These are phyloP conservation scores for Litoditis marina DNA, from an alignment of 2,888 invertebrate genomes.

Conservation along the genomic window DNA sequence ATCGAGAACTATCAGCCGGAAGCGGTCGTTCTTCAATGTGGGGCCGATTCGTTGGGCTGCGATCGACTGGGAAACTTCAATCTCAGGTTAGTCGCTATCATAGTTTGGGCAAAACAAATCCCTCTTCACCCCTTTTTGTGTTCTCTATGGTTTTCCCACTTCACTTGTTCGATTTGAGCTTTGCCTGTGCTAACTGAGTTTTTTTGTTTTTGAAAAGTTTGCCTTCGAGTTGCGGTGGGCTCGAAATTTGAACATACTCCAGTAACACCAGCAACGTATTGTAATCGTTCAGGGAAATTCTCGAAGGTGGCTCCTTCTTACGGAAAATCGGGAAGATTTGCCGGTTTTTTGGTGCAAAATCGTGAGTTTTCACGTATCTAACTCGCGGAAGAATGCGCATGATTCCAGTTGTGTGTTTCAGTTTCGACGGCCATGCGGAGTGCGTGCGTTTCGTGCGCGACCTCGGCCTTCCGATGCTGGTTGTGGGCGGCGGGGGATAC, in stretches of 20 bases:
- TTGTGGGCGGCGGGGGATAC: slow-evolving; percentile 82
- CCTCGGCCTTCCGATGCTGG: slow-evolving; percentile 83
- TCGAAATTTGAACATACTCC: too few species aligned
- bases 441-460: slow-evolving; percentile 94
- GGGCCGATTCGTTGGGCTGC: slow-evolving; percentile 92
- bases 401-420: too few species aligned
- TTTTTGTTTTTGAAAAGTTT: background rate
- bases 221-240: too few species aligned
- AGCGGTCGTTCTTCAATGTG: slow-evolving; percentile 89
- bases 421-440: slow-evolving; percentile 67
- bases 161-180: background rate
- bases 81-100: too few species aligned
- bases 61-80: slow-evolving; percentile 95
- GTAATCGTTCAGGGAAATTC: too few species aligned
- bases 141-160: too few species aligned
- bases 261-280: too few species aligned
- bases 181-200: background rate
- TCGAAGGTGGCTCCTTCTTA: too few species aligned
- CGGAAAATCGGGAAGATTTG: too few species aligned
- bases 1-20: slow-evolving; percentile 94
- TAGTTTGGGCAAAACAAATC: too few species aligned
- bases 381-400: slow-evolving; percentile 73
- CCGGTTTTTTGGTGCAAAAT: too few species aligned
- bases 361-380: too few species aligned
- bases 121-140: slow-evolving; percentile 67